Percentiles rank a stretch among this genome's conserved stretches.
Evolutionary conservation across 2,113 vertebrate species (phyloP).

Genomic region (Sinosuthora webbiana): DNA sequence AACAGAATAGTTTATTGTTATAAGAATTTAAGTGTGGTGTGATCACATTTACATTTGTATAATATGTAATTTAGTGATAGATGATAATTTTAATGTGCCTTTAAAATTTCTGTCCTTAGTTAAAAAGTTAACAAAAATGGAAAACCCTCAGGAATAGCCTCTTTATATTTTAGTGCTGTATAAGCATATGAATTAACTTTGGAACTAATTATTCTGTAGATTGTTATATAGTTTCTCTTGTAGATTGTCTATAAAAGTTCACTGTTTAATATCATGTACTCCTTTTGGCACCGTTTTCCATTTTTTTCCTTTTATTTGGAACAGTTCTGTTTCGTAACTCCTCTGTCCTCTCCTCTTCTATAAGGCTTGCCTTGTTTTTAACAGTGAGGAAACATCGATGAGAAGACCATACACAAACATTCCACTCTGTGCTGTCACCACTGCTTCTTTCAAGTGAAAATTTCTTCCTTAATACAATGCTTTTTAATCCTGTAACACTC

Average conservation of each 20-base stretch:
- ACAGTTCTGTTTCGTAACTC: neutral
- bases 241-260: neutral
- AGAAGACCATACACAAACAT: neutral
- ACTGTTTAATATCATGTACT: neutral
- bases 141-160: conserved; percentile 64
- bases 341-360: neutral
- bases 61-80: conserved; percentile 75
- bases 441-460: neutral
- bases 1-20: conserved; percentile 82
- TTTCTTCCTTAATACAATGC: neutral
- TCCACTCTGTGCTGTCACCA: neutral
- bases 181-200: conserved; percentile 49
- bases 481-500: neutral
- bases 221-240: neutral
- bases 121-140: conserved; percentile 72
- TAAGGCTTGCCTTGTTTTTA: neutral
- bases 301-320: neutral
- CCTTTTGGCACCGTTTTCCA: neutral
- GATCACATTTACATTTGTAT: conserved; percentile 81
- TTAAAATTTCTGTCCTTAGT: conserved; percentile 70
- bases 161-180: conserved; percentile 24
- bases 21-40: conserved; percentile 74
- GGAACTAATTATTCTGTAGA: conserved; percentile 35
- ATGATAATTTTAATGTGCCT: conserved; percentile 75
- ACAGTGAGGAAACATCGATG: neutral